Percentiles rank a stretch among this genome's conserved stretches.
Conservation (phyloP, 2,888 invertebrate genomes). For the Aspidapion aeneum region DNA sequence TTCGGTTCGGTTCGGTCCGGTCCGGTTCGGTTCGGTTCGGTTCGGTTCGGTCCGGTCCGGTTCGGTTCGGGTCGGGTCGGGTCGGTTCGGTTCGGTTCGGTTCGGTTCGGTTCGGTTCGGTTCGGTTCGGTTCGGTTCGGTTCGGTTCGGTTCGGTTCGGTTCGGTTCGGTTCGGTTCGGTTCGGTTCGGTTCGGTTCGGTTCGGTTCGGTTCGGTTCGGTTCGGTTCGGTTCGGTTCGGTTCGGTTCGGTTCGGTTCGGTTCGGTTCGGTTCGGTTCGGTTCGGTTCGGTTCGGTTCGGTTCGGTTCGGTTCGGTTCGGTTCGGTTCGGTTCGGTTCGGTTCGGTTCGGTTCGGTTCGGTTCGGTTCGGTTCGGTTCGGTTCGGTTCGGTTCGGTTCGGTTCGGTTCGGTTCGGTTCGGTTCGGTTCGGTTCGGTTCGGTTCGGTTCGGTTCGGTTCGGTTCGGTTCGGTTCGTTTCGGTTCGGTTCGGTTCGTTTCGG, state of each 20-base stretch:
- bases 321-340: slow-evolving; percentile 3
- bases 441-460: not conserved
- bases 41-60: not conserved
- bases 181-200: not conserved
- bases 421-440: not conserved
- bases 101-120: slow-evolving; percentile 1
- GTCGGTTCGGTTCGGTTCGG: no score
- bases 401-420: slow-evolving; percentile 35
- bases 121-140: slow-evolving; percentile 19
- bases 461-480: no score
- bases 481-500: no score
- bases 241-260: not conserved
- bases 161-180: not conserved
- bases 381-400: slow-evolving; percentile 24
- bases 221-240: not conserved
- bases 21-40: no score
- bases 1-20: slow-evolving; percentile 21
- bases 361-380: not conserved
- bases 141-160: slow-evolving; percentile 3
- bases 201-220: not conserved
- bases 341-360: slow-evolving; percentile 1
- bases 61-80: no score
- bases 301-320: not conserved
- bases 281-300: not conserved
- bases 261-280: not conserved